Conservation (phyloP, 2,113 vertebrate genomes). For the Sylvia atricapilla region DNA sequence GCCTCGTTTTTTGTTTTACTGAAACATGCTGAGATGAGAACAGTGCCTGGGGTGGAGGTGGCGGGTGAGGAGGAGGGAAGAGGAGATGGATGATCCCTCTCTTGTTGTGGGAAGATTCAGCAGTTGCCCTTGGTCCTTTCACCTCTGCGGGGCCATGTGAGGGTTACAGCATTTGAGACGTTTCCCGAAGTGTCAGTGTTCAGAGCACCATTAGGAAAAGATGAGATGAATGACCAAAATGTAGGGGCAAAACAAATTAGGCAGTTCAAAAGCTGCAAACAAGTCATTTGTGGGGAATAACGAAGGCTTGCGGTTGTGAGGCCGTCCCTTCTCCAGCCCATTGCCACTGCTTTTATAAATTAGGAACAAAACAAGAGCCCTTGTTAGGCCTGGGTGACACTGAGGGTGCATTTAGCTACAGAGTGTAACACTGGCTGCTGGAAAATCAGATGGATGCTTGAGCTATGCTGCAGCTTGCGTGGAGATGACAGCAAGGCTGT, state of each 20-base stretch:
- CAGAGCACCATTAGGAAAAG: constrained; percentile 39
- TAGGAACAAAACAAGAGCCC: background rate
- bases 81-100: constrained; percentile 48
- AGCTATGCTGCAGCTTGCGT: background rate
- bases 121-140: constrained; percentile 50
- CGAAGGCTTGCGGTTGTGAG: background rate
- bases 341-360: constrained; percentile 18
- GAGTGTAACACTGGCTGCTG: background rate
- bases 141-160: background rate
- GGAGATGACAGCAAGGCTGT: background rate
- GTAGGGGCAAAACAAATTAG: constrained; percentile 55
- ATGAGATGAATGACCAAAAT: constrained; percentile 53
- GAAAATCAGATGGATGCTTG: background rate
- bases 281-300: constrained; percentile 6
- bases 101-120: constrained; percentile 53
- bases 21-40: background rate
- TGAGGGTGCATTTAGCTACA: background rate
- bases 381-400: background rate
- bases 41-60: background rate
- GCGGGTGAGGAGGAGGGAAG: background rate
- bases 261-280: constrained; percentile 6
- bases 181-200: constrained; percentile 37
- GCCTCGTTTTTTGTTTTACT: background rate
- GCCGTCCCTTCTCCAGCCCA: background rate
- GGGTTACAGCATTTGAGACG: constrained; percentile 41